Conservation (phyloP, 1,140 invertebrate genomes). For the Coelopa frigida region DNA sequence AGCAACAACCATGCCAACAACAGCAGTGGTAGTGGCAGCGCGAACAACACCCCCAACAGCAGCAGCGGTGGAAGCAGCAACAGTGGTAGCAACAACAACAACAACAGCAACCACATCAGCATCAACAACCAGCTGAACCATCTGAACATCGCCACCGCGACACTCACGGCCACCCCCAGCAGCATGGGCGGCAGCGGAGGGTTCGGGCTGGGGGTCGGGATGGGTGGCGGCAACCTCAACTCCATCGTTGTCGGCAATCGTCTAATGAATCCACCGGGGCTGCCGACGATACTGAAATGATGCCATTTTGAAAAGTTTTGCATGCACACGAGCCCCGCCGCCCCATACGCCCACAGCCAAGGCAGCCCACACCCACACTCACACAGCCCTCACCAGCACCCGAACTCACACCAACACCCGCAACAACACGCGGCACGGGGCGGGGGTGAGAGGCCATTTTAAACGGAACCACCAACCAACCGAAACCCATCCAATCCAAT, state of each 20-base stretch:
- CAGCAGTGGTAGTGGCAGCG: conserved; percentile 1
- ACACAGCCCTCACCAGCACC: conserved; percentile 13
- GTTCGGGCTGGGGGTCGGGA: conserved; percentile 25
- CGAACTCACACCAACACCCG: background rate
- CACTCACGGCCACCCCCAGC: conserved; percentile 25
- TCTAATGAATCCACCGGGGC: conserved; percentile 34
- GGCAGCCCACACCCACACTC: conserved; percentile 18
- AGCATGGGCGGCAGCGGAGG: conserved; percentile 22
- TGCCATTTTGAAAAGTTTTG: conserved; percentile 42
- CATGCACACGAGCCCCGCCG: conserved; percentile 27
- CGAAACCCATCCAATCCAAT: too few relatives aligned
- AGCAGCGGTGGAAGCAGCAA: conserved; percentile 6
- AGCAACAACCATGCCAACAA: conserved; percentile 9
- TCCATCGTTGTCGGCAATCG: conserved; percentile 40
- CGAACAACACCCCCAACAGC: background rate
- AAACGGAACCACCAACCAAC: conserved; percentile 7
- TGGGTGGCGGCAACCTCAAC: conserved; percentile 25
- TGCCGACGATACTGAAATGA: conserved; percentile 42
- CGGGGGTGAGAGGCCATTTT: conserved; percentile 1
- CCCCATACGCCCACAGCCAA: background rate
- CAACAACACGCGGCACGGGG: background rate
- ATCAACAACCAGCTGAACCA: conserved; percentile 17
- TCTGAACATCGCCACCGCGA: conserved; percentile 28
- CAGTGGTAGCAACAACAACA: background rate
- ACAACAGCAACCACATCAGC: conserved; percentile 7